Evolutionary conservation across 1,140 invertebrate species (phyloP), one percentile per base, ranked within the genome.

Genomic region (Andrena cerasifolii): DNA sequence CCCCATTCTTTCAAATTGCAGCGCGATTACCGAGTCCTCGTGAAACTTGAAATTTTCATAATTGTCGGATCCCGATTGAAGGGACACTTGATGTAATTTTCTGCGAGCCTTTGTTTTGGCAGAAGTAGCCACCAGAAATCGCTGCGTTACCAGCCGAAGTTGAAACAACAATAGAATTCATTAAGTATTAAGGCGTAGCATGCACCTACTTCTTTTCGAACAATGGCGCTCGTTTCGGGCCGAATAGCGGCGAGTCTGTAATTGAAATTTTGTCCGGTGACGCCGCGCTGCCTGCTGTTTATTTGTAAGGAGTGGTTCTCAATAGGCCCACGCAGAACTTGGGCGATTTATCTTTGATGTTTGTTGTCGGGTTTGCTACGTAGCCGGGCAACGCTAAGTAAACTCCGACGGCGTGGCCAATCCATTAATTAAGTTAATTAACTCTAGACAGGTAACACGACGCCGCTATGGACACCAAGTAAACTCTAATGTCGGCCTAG

Each of bases 381-480:
- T 74, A 78, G 24, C 59, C 33, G 56, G 24, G 54, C 75, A 71
- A 40, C 75, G 58, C 51, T 66, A 62, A 80, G 82, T 72, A 86
- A 88, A 82, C 86, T 86, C 76, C 78, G 72, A 86, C 85, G 73
- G 79, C 63, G 61, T 79, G 70, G 86, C 85, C 87, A 81, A 87
- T 88, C 86, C 86, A 87, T 88, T 88, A 88, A 88, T 88, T 88
- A 88, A 87, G 72, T 87, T 88, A 88, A 88, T 88, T 87, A 88
- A 86, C 85, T 86, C 66, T 73, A 58, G 83, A 82, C 86, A 86
- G 85, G 87, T 87, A 87, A 86, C 87, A 83, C 78, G 83, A 59
- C 75, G 73, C 73, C 62, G 71, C 63, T 81, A 85, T 83, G 86
- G 83, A 82, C 77, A 77, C 70, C 80, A 80, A 87, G 80, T 85